These are phyloP conservation scores for Platyscapa corneri DNA, from an alignment of 1,140 invertebrate genomes.

Conservation along the genomic window DNA sequence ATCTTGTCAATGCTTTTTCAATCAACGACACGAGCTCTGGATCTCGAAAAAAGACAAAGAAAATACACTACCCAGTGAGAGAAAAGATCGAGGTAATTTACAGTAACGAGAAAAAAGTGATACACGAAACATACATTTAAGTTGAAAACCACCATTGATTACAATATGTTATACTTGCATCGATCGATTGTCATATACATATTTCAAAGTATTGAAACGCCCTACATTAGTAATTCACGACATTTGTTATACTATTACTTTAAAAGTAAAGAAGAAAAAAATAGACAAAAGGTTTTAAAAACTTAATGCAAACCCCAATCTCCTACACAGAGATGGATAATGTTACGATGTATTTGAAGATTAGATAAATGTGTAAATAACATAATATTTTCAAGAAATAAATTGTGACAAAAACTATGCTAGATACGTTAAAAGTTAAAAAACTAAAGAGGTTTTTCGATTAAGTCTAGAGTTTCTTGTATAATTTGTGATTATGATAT, in stretches of 20 bases:
- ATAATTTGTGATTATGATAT: conserved; percentile 45
- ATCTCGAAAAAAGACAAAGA: conserved; percentile 52
- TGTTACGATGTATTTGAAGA: conserved; percentile 65
- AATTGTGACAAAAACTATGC: conserved; percentile 62
- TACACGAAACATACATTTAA: conserved; percentile 54
- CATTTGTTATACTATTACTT: conserved; percentile 61
- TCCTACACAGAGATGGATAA: conserved; percentile 60
- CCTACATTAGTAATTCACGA: conserved; percentile 68
- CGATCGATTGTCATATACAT: conserved; percentile 61
- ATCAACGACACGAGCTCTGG: conserved; percentile 38
- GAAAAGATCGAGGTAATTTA: conserved; percentile 43
- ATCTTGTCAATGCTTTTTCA: conserved; percentile 35
- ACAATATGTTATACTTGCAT: conserved; percentile 60
- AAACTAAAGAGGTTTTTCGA: conserved; percentile 41
- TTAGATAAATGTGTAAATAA: conserved; percentile 72
- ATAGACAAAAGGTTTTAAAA: conserved; percentile 57
- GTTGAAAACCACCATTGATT: conserved; percentile 47
- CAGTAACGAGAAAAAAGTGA: conserved; percentile 38
- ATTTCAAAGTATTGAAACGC: conserved; percentile 48
- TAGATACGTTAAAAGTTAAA: conserved; percentile 45
- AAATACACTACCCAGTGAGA: conserved; percentile 51
- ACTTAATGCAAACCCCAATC: conserved; percentile 54
- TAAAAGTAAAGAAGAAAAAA: conserved; percentile 56
- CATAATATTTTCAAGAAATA: conserved; percentile 69
- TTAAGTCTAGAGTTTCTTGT: conserved; percentile 40